Conservation (phyloP, 2,113 vertebrate genomes). For the Pagrus major region DNA sequence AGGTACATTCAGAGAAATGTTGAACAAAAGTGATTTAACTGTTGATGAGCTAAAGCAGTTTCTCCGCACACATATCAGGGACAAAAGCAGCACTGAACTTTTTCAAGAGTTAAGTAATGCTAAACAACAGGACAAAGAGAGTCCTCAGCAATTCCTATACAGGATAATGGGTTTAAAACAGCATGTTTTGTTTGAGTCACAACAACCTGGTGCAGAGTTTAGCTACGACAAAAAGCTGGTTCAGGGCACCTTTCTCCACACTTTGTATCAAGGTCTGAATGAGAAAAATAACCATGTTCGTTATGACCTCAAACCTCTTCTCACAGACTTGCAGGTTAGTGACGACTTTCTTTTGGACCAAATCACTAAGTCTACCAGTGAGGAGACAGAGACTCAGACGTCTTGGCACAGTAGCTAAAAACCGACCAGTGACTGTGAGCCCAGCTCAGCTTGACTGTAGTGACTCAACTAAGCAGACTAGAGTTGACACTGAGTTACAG, state of each 20-base stretch:
- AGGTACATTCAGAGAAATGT: constrained; percentile 26
- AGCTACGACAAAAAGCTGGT: constrained; percentile 10
- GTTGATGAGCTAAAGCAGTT: constrained; percentile 3
- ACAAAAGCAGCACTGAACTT: constrained; percentile 24
- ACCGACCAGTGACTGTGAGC: background rate
- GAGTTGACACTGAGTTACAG: constrained; percentile 5
- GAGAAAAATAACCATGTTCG: constrained; percentile 13
- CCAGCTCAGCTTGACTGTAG: background rate
- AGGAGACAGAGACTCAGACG: constrained; percentile 1
- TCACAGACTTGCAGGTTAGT: background rate
- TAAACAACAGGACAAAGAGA: constrained; percentile 7
- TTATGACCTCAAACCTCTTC: background rate
- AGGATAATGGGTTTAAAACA: constrained; percentile 11
- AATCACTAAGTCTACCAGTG: constrained; percentile 23
- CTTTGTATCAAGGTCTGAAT: constrained; percentile 10
- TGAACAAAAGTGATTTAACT: background rate
- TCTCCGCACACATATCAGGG: background rate
- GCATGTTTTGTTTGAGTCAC: constrained; percentile 7
- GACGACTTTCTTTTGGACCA: constrained; percentile 17
- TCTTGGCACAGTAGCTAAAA: background rate
- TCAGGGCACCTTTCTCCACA: constrained; percentile 17
- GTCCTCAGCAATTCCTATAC: constrained; percentile 32
- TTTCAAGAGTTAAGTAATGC: constrained; percentile 22
- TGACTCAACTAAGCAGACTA: background rate
- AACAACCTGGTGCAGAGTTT: background rate